phyloP scores from a whole-genome alignment of 1,140 invertebrate species.

The Meloidogyne chitwoodi region DNA sequence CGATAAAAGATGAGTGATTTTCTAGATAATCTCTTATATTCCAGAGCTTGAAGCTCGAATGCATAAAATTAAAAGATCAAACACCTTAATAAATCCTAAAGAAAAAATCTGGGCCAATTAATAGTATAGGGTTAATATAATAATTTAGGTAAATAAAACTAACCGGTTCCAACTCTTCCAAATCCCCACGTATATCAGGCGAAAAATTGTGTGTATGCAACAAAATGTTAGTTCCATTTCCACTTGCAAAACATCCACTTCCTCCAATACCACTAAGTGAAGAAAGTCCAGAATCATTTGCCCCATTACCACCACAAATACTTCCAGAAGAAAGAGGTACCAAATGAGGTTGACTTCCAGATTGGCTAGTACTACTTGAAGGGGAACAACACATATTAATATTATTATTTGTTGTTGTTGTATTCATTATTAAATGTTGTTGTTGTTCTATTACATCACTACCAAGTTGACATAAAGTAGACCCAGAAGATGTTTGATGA shows the following conservation, averaged over 20 bases:
- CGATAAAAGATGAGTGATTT: neutral
- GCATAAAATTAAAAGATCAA: too few relatives aligned
- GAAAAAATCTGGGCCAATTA: too few relatives aligned
- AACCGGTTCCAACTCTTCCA: slow-evolving; percentile 18
- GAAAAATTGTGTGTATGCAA: slow-evolving; percentile 13
- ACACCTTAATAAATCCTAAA: too few relatives aligned
- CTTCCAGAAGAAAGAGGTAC: slow-evolving; percentile 5
- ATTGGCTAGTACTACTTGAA: slow-evolving; percentile 7
- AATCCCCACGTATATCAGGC: slow-evolving; percentile 9
- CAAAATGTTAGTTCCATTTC: neutral
- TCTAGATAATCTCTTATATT: neutral
- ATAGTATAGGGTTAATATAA: too few relatives aligned
- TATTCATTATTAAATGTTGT: neutral
- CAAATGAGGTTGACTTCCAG: slow-evolving; percentile 12
- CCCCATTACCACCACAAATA: neutral
- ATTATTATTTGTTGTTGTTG: neutral
- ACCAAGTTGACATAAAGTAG: slow-evolving; percentile 14
- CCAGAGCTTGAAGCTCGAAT: too few relatives aligned
- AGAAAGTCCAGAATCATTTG: slow-evolving; percentile 28
- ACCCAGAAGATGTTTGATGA: slow-evolving; percentile 15
- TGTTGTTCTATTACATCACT: neutral
- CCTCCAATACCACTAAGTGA: neutral
- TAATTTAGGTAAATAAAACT: neutral
- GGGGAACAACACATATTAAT: slow-evolving; percentile 3
- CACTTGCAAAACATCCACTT: neutral